Conservation (phyloP, 2,888 invertebrate species). For the Orthonychiurus folsomi region DNA sequence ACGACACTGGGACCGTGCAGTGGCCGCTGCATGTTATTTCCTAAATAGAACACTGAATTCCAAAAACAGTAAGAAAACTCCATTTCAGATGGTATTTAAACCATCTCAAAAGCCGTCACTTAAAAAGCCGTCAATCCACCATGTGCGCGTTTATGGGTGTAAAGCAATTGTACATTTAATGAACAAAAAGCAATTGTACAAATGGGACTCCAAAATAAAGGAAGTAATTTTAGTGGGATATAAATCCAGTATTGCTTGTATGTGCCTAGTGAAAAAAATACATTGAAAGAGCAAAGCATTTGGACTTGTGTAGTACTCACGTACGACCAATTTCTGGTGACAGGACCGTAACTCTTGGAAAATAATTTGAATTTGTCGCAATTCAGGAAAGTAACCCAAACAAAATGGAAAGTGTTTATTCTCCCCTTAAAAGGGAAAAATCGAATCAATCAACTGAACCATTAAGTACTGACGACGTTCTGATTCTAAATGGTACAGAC, state of each 20-base stretch:
- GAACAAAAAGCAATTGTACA: neutral
- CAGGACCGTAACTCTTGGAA: no score
- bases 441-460: no score
- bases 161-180: slow-evolving; percentile 15
- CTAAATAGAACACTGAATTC: slow-evolving; percentile 39
- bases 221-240: slow-evolving; percentile 32
- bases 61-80: slow-evolving; percentile 11
- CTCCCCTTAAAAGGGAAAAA: no score
- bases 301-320: no score
- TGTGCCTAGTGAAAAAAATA: slow-evolving; percentile 17
- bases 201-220: slow-evolving; percentile 15
- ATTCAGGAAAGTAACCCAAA: no score
- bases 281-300: slow-evolving; percentile 35
- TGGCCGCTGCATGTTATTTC: slow-evolving; percentile 42
- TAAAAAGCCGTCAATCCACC: slow-evolving; percentile 36
- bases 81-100: slow-evolving; percentile 35
- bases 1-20: slow-evolving; percentile 43
- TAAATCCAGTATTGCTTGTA: slow-evolving; percentile 33
- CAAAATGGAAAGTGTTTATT: no score
- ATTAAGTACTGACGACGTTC: no score
- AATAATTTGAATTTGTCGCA: no score
- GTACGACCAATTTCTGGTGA: no score
- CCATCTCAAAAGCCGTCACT: no score
- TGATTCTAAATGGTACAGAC: no score
- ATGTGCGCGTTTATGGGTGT: slow-evolving; percentile 37